A percentile compares a stretch with the other conserved stretches of the same genome.
Evolutionary conservation across 2,113 vertebrate species (phyloP).

Genomic region (Scopus umbretta): DNA sequence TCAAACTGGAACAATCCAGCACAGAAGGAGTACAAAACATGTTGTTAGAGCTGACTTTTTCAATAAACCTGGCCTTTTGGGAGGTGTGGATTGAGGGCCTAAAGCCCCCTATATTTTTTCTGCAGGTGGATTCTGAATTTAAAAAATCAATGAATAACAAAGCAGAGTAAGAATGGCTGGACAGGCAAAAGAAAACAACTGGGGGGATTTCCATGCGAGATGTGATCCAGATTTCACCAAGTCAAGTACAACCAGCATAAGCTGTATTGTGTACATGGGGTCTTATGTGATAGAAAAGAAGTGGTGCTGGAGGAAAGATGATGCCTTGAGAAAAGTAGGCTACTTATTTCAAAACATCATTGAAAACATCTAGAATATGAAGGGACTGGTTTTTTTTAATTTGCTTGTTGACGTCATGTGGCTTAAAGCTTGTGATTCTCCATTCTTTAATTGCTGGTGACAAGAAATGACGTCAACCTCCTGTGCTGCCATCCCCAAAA

Average conservation of each 20-base stretch:
- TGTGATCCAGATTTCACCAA: background rate
- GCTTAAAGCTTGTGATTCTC: background rate
- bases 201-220: background rate
- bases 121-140: background rate
- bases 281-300: background rate
- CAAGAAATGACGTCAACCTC: background rate
- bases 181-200: background rate
- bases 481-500: background rate
- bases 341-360: background rate
- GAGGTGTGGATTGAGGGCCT: too few species aligned
- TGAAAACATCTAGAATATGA: background rate
- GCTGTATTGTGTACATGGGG: background rate
- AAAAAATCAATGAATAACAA: background rate
- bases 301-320: background rate
- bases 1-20: background rate
- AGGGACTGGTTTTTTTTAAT: rapidly evolving
- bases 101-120: background rate
- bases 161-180: too few species aligned
- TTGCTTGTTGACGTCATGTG: background rate
- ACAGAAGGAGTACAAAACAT: background rate
- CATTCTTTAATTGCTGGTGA: background rate
- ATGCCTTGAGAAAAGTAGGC: background rate
- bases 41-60: background rate
- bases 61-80: background rate
- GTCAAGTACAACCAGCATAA: background rate